Evolutionary conservation across 2,888 invertebrate species (phyloP), one percentile per base, ranked within the genome.

Genomic region (Habroteleia sp.): DNA sequence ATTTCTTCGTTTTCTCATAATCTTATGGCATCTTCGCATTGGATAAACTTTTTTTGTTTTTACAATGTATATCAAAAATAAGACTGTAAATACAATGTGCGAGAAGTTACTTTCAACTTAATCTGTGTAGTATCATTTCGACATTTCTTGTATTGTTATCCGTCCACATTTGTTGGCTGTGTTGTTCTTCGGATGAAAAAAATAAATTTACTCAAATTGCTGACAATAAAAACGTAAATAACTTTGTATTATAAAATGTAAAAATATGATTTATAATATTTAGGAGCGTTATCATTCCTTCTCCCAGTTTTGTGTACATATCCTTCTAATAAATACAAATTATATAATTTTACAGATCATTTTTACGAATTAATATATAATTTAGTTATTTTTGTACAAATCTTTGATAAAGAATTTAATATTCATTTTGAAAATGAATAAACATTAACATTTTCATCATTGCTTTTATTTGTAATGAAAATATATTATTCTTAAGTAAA

Each of bases 81-180:
- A 73, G 66, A 66, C 42, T 73, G 73, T 73, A 73, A 60, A 73
- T 73, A 73, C 5, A 52, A 42, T 20, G 10, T 60, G 20, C 33
- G 35, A 44, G 41, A 66, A 60, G 73, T 73, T 56, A 65, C 14
- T 42, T 58, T 58, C 16, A 16, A 46, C 16, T 29, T 42, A 25
- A 37, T 29, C 20, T 27, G 20, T 37, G 31, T 17, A 13, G 37
- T 37, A 58, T 74, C 35, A 25, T 74, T 74, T 60, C 16, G 33
- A 60, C 35, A 54, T 62, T 52, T 68, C 42, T 63, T 63, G 33
- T 74, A 68, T 68, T 74, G 33, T 68, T 65, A 66, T 74, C 66
- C 74, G 74, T 74, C 74, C 74, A 68, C 52, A 46, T 68, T 58
- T 54, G 74, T 74, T 66, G 74, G 74, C 74, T 74, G 74, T 74